These are phyloP conservation scores for Rhorus exstirpatorius DNA, from an alignment of 2,888 invertebrate genomes.

Conservation along the genomic window DNA sequence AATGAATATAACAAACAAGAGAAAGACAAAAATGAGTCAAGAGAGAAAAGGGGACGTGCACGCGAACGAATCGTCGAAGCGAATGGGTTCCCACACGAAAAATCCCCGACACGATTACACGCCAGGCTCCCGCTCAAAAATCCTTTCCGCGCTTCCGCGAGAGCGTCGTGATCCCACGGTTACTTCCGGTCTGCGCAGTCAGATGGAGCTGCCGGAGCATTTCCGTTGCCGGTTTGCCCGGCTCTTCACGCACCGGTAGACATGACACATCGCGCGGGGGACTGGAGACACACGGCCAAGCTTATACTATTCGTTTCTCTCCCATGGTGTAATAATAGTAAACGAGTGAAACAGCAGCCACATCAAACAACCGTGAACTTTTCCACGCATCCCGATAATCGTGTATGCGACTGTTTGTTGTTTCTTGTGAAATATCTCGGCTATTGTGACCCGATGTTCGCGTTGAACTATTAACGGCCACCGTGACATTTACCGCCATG, in stretches of 20 bases:
- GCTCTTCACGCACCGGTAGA: conserved; percentile 56
- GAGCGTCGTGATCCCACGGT: conserved; percentile 74
- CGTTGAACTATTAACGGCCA: too few species aligned
- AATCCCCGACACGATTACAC: conserved; percentile 35
- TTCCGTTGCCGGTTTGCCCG: conserved; percentile 54
- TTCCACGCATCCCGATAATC: conserved; percentile 25
- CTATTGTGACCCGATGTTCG: too few species aligned
- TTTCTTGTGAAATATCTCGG: neutral
- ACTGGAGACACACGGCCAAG: too few species aligned
- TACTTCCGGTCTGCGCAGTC: conserved; percentile 75
- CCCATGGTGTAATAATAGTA: conserved; percentile 22
- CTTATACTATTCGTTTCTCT: neutral
- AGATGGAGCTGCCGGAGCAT: conserved; percentile 58
- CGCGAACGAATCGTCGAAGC: conserved; percentile 68
- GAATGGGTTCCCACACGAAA: conserved; percentile 68
- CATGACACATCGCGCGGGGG: neutral
- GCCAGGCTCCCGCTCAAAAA: conserved; percentile 37
- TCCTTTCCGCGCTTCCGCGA: conserved; percentile 73
- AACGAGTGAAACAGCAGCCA: conserved; percentile 39
- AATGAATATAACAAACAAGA: too few species aligned
- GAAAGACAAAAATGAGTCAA: conserved; percentile 20
- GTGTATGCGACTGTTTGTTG: neutral
- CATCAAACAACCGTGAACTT: conserved; percentile 47
- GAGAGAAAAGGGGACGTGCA: conserved; percentile 23
- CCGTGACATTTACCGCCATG: too few species aligned